phyloP scores from a whole-genome alignment of 2,113 vertebrate genomes.

The Cranoglanis bouderius region DNA sequence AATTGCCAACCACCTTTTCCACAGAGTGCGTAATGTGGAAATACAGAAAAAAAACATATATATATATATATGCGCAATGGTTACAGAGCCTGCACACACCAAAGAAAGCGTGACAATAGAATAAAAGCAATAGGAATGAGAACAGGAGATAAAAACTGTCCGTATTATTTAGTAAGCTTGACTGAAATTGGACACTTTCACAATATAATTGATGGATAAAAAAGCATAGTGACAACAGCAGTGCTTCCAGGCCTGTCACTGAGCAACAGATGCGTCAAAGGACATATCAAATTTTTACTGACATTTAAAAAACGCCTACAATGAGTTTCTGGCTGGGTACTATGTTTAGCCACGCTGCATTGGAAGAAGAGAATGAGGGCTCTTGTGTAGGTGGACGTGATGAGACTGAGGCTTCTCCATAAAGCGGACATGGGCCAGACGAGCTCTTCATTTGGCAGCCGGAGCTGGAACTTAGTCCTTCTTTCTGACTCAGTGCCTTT shows the following conservation, averaged over 20 bases:
- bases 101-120: conserved; percentile 38
- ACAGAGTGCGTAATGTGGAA: not conserved
- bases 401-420: conserved; percentile 38
- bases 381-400: conserved; percentile 46
- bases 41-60: not conserved
- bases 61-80: not conserved
- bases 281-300: conserved; percentile 38
- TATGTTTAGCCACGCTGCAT: conserved; percentile 45
- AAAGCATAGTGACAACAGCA: conserved; percentile 23
- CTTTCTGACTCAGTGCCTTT: conserved; percentile 63
- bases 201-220: conserved; percentile 3
- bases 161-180: not conserved
- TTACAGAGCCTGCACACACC: conserved; percentile 38
- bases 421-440: conserved; percentile 26
- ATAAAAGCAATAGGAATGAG: not conserved
- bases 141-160: not conserved
- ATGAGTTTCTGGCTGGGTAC: conserved; percentile 33
- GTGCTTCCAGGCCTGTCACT: conserved; percentile 37
- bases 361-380: conserved; percentile 38
- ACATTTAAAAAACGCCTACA: conserved; percentile 45
- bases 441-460: conserved; percentile 44
- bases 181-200: conserved; percentile 34
- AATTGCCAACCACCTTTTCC: conserved; percentile 8
- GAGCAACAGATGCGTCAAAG: conserved; percentile 38
- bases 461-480: conserved; percentile 51